Evolutionary conservation across 1,140 invertebrate genomes (phyloP), one percentile per base, ranked within the genome.

Genomic region (Drosophila quadrilineata): DNA sequence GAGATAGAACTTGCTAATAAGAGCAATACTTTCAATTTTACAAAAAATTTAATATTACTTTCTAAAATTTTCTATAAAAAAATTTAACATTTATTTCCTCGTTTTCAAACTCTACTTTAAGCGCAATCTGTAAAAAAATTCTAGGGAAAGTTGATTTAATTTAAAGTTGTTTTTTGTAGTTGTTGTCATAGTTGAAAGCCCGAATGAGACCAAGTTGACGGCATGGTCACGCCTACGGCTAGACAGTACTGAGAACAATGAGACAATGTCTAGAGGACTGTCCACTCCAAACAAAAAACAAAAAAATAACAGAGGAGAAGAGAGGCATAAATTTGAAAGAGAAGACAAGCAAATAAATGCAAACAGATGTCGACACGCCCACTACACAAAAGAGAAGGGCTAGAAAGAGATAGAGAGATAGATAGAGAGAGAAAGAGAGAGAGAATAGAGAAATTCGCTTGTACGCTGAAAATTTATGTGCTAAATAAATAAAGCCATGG

Each of bases 401-500:
- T 10, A 35, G 40, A 48, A 17, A 21, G 41, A 50, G 36, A 59
- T 58, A 5, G 26, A 66, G 26, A 54, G 65, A 67, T 45, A 64
- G 56, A 45, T 43, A 10, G 14, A 53, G n/a, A 26, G 40, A 29
- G 16, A 46, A 41, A 22, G 22, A 28, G 16, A 33, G 59, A 65
- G n/a, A n/a, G n/a, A n/a, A n/a, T n/a, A n/a, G n/a, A n/a, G n/a
- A 59, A 52, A 66, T 60, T 66, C 56, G 73, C 62, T 77, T 46
- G 73, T 69, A 69, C 73, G 62, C 56, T 75, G 58, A 57, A 82
- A 84, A 84, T 84, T 84, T 84, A 84, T 84, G 79, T 79, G 77
- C 77, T 84, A 84, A 84, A 84, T 82, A 84, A 84, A 84, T 84
- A 84, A 84, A 84, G 77, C 79, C 77, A 85, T 84, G 79, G 85